Base-by-base conservation (phyloP, 2,113 vertebrate species). In the Lates calcarifer region DNA sequence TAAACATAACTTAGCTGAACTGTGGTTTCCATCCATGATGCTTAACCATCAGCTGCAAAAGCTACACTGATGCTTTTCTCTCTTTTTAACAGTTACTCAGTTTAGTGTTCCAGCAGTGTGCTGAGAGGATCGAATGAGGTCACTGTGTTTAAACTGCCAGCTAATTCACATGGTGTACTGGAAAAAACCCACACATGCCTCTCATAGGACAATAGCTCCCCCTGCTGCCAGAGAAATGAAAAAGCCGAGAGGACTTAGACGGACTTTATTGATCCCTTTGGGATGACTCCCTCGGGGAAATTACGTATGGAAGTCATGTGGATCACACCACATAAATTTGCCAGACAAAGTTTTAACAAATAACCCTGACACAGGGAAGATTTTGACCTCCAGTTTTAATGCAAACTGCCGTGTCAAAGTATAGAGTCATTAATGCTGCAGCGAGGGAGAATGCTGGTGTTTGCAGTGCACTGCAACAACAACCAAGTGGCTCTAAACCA, bases 51-150 rank as follows among this genome's bases (percentile, higher is more conserved):
- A 73, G 62, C 58, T 78, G 68, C 35, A 64, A 75, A 55, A 31
- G 56, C 49, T 5, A 57, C 69, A 55, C 41, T 81, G 51, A 61
- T 24, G 33, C 68, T 77, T 79, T 62, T 55, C 71, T 76, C 55
- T 67, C 57, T 73, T 68, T 71, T 53, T 13, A 73, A 89, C 74
- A 74, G 69, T 74, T 15, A 39, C 39, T 49, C 61, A 13, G 39
- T 89, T 77, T 33, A 73, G 60, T 79, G 85, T 85, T 88, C 70
- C 80, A 87, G 29, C 43, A 69, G 28, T 41, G 70, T 74, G 71
- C 79, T 75, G 41, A 64, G 82, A 85, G 68, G 63, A 87, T 72
- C n/a, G 70, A 67, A 91, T 89, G 89, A 93, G 92, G 85, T 90
- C 90, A 91, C 78, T 74, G 28, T 79, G 39, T 43, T 15, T 17